Base-by-base conservation (phyloP, 1,140 invertebrate genomes). In the Elysia chlorotica region DNA sequence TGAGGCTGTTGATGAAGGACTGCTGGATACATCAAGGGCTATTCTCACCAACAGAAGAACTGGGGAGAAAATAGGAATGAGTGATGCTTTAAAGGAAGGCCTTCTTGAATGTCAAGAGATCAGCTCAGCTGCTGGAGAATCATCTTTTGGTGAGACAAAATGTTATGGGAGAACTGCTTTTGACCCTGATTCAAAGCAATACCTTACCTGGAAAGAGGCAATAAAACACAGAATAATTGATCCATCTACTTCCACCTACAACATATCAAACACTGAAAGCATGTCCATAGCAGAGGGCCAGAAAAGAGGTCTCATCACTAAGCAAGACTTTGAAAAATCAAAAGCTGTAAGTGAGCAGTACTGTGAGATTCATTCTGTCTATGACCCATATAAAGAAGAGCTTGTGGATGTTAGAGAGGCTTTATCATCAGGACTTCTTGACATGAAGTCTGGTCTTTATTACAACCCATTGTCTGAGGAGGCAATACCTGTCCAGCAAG, bases 381-480 rank as follows among this genome's bases (percentile, higher is more conserved):
- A 91, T n/a, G 95, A 97, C 88, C 92, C 94, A 25, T 89, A 93
- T 81, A 92, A 92, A 56, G 94, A 94, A 3, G 90, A 93, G 71
- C 89, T 91, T 74, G 88, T 95, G 21, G 91, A 92, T 0, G 78
- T 97, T 0, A 90, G 90, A 63, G 88, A 94, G 84, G 93, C 96
- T 63, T 85, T 96, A 65, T 89, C 91, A 36, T 93, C 92, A 78
- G 94, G 93, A 75, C 87, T 95, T 73, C 89, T 96, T 70, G 91
- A 92, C 65, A 89, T 92, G 81, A 91, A 92, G 70, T 92, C 91
- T 76, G 92, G 93, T 81, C 93, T 92, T 84, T 95, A 93, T 6
- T 93, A 96, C 74, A 96, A 97, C 83, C 92, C 92, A 35, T 86
- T 87, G 54, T 92, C 91, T 5, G 91, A 91, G 21, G 85, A 89